Evolutionary conservation across 2,113 vertebrate genomes (phyloP), one percentile per base, ranked within the genome.

Genomic region (Spheniscus mendiculus): DNA sequence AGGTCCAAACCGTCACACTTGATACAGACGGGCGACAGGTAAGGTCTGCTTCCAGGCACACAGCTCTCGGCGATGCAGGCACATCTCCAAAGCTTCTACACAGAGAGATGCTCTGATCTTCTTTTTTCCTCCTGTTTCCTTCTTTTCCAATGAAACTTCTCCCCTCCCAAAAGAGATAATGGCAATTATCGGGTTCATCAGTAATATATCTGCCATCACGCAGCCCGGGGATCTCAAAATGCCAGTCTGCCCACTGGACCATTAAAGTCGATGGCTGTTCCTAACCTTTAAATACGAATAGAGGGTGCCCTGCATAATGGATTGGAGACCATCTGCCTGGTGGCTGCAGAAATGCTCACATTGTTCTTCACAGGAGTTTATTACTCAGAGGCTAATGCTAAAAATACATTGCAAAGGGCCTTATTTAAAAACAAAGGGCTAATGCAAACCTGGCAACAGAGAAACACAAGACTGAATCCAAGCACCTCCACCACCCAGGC

Each of bases 301-400:
- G 30, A 90, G 49, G 42, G 63, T 91, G 44, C 45, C 45, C 71
- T 77, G 90, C 70, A 69, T 78, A 84, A 94, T 17, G 73, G 81
- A 66, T 47, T 62, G 62, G 78, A 90, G 84, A 96, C 85, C 92
- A 95, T 91, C 90, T 79, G 92, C 47, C 77, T 3, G 0, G 12
- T 45, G 85, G 69, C 91, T 93, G 65, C 55, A 94, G 73, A 95
- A 93, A 90, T 12, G 73, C 27, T 94, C 87, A 58, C 0, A 1
- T 38, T 91, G 81, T 74, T 95, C 90, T 90, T 94, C 3, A 8
- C 32, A 59, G 42, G 61, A 84, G 66, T 90, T 96, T 69, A 89
- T 91, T 93, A 93, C 77, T 93, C 84, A 91, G 81, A 96, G 38
- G 23, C 42, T 69, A 87, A 79, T 23, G 40, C 70, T 90, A 95